Conservation (phyloP, 2,888 invertebrate species). For the Cenopis cana region DNA sequence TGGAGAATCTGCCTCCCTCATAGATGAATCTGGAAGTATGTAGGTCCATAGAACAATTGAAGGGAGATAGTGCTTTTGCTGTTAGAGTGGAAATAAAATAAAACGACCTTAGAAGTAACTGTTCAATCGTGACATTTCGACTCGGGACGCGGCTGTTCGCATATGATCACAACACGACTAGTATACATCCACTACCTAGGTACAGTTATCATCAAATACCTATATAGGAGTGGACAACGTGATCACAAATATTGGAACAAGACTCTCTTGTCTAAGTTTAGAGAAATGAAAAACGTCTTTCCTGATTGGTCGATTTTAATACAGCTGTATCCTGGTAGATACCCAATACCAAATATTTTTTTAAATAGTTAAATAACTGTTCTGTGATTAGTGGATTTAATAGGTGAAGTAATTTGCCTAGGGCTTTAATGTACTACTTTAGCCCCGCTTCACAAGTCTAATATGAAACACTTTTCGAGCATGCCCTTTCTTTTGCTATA, state of each 20-base stretch:
- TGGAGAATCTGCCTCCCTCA: background rate
- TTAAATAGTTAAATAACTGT: no score
- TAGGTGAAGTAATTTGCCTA: no score
- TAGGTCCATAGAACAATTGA: conserved; percentile 1
- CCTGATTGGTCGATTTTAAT: no score
- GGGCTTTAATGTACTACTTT: no score
- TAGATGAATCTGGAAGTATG: conserved; percentile 1
- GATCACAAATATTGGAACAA: background rate
- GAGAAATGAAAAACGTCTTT: no score
- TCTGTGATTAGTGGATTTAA: no score
- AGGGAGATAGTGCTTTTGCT: conserved; percentile 4
- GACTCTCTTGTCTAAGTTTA: no score
- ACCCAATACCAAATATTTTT: no score
- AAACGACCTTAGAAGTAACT: conserved; percentile 13
- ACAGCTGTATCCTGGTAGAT: no score
- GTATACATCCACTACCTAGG: background rate
- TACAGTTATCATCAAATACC: background rate
- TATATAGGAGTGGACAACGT: background rate
- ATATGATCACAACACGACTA: conserved; percentile 15
- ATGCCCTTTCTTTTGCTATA: no score
- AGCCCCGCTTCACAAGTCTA: no score
- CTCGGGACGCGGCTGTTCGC: conserved; percentile 1
- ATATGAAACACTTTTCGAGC: no score
- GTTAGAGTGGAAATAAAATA: conserved; percentile 8
- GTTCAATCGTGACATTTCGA: conserved; percentile 29